Evolutionary conservation across 2,797 vertebrate genomes (phyloP).

Genomic region (Tamandua tetradactyla): DNA sequence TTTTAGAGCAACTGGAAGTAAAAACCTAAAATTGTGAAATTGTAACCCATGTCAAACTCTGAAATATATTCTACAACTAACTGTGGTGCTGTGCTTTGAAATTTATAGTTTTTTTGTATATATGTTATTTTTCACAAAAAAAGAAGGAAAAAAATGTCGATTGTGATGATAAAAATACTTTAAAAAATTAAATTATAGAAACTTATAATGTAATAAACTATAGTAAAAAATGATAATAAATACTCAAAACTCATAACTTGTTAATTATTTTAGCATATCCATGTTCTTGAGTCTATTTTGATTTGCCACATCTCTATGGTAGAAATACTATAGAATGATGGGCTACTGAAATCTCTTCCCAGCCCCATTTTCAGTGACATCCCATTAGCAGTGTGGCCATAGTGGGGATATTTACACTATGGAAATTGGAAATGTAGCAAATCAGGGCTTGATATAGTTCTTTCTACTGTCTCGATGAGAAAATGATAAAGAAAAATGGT

Average conservation of each 20-base stretch:
- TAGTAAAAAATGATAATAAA: no score
- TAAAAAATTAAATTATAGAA: slow-evolving; percentile 28
- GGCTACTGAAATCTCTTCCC: background rate
- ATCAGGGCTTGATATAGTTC: background rate
- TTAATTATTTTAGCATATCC: slow-evolving; percentile 1
- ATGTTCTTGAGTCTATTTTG: background rate
- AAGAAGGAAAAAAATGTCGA: no score
- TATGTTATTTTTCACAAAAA: no score
- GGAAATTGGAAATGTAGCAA: background rate
- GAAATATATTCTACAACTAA: no score
- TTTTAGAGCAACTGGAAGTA: no score
- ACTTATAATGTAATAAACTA: background rate
- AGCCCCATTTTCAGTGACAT: background rate
- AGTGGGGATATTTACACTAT: background rate
- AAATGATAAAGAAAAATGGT: slow-evolving; percentile 11
- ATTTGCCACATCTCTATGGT: background rate
- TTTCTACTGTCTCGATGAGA: background rate
- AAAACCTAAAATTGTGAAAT: no score
- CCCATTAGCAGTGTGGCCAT: background rate
- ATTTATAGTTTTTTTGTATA: no score
- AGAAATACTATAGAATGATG: background rate
- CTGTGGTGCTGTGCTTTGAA: no score
- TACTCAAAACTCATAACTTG: no score
- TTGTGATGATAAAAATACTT: no score
- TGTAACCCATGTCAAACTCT: no score